Evolutionary conservation across 2,113 vertebrate species (phyloP), one percentile per base, ranked within the genome.

Genomic region (Ceratotherium simum): DNA sequence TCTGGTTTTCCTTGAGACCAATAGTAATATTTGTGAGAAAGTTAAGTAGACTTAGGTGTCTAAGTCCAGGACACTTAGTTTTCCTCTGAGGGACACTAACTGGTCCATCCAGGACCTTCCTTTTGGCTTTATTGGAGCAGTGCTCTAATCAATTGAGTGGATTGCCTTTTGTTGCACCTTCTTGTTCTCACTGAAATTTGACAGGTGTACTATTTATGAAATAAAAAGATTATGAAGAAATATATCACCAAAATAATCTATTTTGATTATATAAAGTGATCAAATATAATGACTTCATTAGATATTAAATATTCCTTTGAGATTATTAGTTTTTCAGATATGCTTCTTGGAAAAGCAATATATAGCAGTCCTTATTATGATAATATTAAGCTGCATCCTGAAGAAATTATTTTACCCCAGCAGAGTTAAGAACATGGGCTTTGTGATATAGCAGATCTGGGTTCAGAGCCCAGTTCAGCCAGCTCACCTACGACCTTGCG

Each of bases 371-470:
- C 36, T 80, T 80, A 36, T 72, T 64, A 23, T 78, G 65, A 46
- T 75, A 42, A 62, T 23, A 31, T 60, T 72, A 76, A 80, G 64
- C 23, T 93, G n/a, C 25, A 90, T 25, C n/a, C 64, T 93, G 60
- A 90, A 90, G 64, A 93, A 93, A 80, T 87, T 76, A 42, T 96
- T 96, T 90, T 56, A 84, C 73, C 89, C 79, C 80, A 76, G 72
- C 78, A 94, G 95, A 97, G 62, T 75, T 94, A 70, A 96, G 88
- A 95, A 72, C 82, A 48, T 95, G 80, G 87, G 18, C 67, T 92
- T 94, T 95, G 73, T 83, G 75, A 90, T 65, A n/a, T 69, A n/a
- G n/a, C 39, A 83, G 96, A 54, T 60, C 48, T 90, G 86, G 78
- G 72, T 95, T 93, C 91, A 83, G 82, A 90, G 72, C 78, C 86